phyloP scores from a whole-genome alignment of 2,113 vertebrate species.

The Bombycilla garrulus region DNA sequence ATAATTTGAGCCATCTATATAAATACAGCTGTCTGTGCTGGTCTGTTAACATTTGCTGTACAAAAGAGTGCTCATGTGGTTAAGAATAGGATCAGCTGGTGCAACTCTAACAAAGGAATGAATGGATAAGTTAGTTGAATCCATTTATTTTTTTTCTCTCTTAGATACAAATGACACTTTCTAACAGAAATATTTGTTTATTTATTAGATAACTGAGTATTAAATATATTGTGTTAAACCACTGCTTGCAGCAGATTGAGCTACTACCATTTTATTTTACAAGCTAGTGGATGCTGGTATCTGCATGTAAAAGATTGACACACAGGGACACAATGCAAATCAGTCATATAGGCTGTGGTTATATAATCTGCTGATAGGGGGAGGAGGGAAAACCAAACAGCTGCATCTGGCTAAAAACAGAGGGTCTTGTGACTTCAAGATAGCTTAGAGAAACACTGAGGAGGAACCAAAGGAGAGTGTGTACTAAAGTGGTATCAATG shows the following conservation, averaged over 20 bases:
- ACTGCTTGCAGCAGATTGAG: background rate
- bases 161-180: background rate
- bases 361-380: conserved; percentile 28
- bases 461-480: background rate
- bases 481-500: background rate
- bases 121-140: background rate
- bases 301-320: background rate
- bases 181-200: background rate
- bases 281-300: background rate
- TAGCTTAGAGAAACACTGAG: background rate
- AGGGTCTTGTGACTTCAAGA: background rate
- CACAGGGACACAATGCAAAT: background rate
- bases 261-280: background rate
- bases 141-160: background rate
- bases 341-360: conserved; percentile 18
- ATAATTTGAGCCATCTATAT: background rate
- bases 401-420: conserved; percentile 32
- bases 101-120: background rate
- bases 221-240: background rate
- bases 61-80: background rate
- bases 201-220: background rate
- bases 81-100: background rate
- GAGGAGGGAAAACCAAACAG: conserved; percentile 35
- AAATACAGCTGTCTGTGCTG: background rate
- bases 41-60: background rate